A percentile compares a stretch with the other conserved stretches of the same genome.
Evolutionary conservation across 1,140 invertebrate genomes (phyloP).

Genomic region (Phymorhynchus buccinoides): DNA sequence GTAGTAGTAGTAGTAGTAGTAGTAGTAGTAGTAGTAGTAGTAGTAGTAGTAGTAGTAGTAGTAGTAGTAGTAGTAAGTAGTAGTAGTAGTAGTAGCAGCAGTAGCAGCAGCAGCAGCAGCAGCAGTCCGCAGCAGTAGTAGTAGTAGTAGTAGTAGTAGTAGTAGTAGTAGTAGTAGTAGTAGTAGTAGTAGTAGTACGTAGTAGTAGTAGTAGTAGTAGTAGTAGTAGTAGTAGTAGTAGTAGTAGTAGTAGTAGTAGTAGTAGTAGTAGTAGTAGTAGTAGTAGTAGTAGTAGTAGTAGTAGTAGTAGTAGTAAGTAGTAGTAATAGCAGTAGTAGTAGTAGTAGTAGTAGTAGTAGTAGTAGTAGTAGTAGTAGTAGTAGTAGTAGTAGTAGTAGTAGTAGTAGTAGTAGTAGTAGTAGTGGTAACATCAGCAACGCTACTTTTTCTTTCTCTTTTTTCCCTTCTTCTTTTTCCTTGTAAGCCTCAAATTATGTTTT

Average conservation of each 20-base stretch:
- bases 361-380: constrained; percentile 18
- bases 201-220: no score
- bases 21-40: constrained; percentile 7
- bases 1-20: constrained; percentile 22
- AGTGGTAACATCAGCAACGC: not conserved
- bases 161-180: no score
- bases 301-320: constrained; percentile 35
- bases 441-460: no score
- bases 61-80: no score
- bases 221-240: no score
- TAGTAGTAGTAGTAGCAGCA: not conserved
- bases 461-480: no score
- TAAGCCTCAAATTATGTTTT: no score
- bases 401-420: constrained; percentile 21
- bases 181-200: no score
- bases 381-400: constrained; percentile 28
- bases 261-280: constrained; percentile 28
- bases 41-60: not conserved
- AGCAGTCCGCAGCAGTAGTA: no score
- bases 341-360: constrained; percentile 35
- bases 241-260: constrained; percentile 20
- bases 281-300: constrained; percentile 35
- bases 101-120: not conserved
- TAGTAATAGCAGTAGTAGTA: constrained; percentile 34
- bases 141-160: not conserved